Base-by-base conservation (phyloP, 1,140 invertebrate species). In the Brachionus koreanus region DNA sequence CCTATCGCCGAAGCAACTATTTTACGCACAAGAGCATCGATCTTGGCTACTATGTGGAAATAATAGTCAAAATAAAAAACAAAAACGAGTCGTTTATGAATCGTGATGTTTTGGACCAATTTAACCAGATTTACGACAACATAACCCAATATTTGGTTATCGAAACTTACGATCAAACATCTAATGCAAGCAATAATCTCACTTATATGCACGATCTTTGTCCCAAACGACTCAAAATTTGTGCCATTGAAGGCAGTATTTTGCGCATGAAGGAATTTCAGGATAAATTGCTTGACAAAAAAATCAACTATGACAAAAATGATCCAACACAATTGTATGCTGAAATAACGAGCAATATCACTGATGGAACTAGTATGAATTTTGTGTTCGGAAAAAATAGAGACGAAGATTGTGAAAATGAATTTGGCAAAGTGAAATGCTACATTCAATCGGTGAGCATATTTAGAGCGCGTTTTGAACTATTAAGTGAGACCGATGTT, bases 181-280 rank as follows among this genome's bases (percentile, higher is more conserved):
- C 19, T n/a, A 77, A 52, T 16, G 16, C 35, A 12, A 69, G 10
- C 43, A 5, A 23, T 12, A 79, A 79, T 65, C n/a, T 79, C 3
- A 79, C 76, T 9, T 79, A 79, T 49, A 39, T 65, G 33, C 7
- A 33, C 5, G 37, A 79, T 79, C 25, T 79, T 9, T 79, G 76
- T 65, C 49, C 76, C 0, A 79, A 13, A 5, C 43, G 76, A 6
- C 76, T 79, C 0, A 37, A 42, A 25, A 79, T 42, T n/a, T 79
- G 76, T 19, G 76, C 76, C 49, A 65, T 79, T 37, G 76, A 79
- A 12, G 76, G 76, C 9, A 65, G 76, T 49, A 7, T 79, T 57
- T 25, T 79, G 4, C 46, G 76, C 19, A 61, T 39, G 13, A 19
- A 29, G 10, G 2, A 2, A 19, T 79, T 79, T 79, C 76, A 79